These are phyloP conservation scores for Drosophila repleta DNA, from an alignment of 1,140 invertebrate genomes.

Conservation along the genomic window DNA sequence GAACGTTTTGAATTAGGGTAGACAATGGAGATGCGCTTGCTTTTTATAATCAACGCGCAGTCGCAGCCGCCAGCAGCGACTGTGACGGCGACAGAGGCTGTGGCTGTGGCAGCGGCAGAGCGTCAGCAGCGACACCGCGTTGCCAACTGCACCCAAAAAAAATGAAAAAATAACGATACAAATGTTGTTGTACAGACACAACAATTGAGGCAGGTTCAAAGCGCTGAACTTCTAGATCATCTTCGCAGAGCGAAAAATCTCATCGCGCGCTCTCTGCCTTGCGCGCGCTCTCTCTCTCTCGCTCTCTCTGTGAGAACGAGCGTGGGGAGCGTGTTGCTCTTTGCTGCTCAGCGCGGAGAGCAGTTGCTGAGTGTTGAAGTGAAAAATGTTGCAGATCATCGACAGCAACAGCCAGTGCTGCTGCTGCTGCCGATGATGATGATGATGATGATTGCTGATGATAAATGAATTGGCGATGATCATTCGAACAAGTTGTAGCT, in stretches of 20 bases:
- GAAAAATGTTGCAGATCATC: conserved; percentile 77
- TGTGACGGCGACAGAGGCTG: conserved; percentile 13
- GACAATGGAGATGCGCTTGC: conserved; percentile 82
- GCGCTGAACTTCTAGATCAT: conserved; percentile 77
- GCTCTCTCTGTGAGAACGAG: conserved; percentile 45
- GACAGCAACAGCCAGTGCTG: conserved; percentile 23
- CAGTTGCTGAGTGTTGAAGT: conserved; percentile 58
- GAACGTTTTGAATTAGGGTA: conserved; percentile 83
- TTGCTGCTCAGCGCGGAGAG: conserved; percentile 29
- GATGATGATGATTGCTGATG: conserved; percentile 23
- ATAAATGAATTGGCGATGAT: conserved; percentile 33
- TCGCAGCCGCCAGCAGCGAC: conserved; percentile 29
- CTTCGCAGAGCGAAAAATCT: conserved; percentile 42
- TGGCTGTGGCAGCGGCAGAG: conserved; percentile 12
- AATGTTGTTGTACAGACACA: conserved; percentile 40
- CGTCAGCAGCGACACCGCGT: conserved; percentile 32
- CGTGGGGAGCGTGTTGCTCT: conserved; percentile 41
- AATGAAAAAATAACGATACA: conserved; percentile 40
- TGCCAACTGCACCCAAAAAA: conserved; percentile 76
- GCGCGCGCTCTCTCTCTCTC: conserved; percentile 23
- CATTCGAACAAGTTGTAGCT: conserved; percentile 29
- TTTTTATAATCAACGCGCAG: conserved; percentile 79
- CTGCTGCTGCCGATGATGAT: not conserved
- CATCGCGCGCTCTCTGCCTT: conserved; percentile 13
- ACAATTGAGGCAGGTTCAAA: conserved; percentile 76